phyloP scores from a whole-genome alignment of 2,113 vertebrate species.

The Scartelaos histophorus region DNA sequence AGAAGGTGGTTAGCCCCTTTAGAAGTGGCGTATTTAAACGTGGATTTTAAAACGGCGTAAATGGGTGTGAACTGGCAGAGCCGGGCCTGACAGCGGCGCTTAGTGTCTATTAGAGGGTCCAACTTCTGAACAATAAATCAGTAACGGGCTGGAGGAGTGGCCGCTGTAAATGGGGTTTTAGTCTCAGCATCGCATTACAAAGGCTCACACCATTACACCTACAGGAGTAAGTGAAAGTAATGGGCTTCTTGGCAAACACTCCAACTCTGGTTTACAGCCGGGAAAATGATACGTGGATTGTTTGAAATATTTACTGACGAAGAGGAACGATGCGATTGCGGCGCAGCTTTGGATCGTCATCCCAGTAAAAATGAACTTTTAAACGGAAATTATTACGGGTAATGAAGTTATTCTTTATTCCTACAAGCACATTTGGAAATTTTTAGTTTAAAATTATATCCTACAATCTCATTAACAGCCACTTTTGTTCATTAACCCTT shows the following conservation, averaged over 20 bases:
- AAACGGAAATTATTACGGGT: too few relatives aligned
- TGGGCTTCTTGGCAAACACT: slow-evolving; percentile 14
- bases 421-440: too few relatives aligned
- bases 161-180: slow-evolving; percentile 26
- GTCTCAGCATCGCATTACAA: slow-evolving; percentile 38
- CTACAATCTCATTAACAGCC: too few relatives aligned
- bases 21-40: slow-evolving; percentile 13
- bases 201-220: slow-evolving; percentile 8
- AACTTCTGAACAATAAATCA: slow-evolving; percentile 12
- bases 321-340: too few relatives aligned
- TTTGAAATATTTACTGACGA: neutral
- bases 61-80: slow-evolving; percentile 14
- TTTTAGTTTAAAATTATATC: too few relatives aligned
- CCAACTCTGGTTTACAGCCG: neutral
- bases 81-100: neutral
- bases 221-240: slow-evolving; percentile 21
- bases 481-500: too few relatives aligned
- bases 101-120: slow-evolving; percentile 25
- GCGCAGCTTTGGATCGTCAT: neutral
- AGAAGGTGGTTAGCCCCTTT: neutral
- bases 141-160: slow-evolving; percentile 34
- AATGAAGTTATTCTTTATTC: too few relatives aligned
- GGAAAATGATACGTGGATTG: neutral
- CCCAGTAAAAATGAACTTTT: too few relatives aligned
- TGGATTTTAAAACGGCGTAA: neutral